Evolutionary conservation across 2,888 invertebrate genomes (phyloP).

Genomic region (Heteromurus nitidus): DNA sequence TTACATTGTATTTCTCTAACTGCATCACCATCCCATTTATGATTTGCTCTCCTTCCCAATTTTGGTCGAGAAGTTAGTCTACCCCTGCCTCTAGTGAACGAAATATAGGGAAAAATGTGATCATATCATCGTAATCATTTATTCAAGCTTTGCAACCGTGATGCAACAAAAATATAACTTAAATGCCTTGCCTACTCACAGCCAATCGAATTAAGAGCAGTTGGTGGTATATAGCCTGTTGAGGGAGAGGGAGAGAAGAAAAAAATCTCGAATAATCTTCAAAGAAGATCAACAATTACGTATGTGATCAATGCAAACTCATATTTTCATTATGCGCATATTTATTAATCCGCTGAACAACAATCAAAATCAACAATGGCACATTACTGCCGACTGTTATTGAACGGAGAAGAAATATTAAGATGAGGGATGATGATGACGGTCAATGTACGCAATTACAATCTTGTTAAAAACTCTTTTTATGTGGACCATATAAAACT

Average conservation of each 20-base stretch:
- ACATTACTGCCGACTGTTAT: too few relatives aligned
- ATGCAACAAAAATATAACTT: constrained; percentile 22
- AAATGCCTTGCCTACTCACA: constrained; percentile 14
- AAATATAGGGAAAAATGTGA: background rate
- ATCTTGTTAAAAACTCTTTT: too few relatives aligned
- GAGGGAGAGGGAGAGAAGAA: too few relatives aligned
- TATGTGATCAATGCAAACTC: too few relatives aligned
- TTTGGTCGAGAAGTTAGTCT: constrained; percentile 5
- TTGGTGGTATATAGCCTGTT: constrained; percentile 32
- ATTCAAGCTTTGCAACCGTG: constrained; percentile 42
- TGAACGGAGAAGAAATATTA: too few relatives aligned
- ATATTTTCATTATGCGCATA: too few relatives aligned
- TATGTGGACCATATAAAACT: too few relatives aligned
- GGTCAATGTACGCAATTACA: too few relatives aligned
- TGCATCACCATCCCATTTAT: background rate
- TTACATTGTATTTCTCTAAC: background rate
- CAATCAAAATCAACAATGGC: too few relatives aligned
- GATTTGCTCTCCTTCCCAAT: constrained; percentile 9
- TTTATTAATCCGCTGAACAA: too few relatives aligned
- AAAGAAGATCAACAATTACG: constrained; percentile 6
- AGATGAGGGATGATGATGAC: too few relatives aligned
- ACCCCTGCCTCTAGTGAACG: background rate
- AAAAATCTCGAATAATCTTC: constrained; percentile 3
- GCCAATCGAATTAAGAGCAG: constrained; percentile 20
- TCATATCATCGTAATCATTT: constrained; percentile 21